phyloP scores from a whole-genome alignment of 2,888 invertebrate species.

The Ectemnius lituratus region DNA sequence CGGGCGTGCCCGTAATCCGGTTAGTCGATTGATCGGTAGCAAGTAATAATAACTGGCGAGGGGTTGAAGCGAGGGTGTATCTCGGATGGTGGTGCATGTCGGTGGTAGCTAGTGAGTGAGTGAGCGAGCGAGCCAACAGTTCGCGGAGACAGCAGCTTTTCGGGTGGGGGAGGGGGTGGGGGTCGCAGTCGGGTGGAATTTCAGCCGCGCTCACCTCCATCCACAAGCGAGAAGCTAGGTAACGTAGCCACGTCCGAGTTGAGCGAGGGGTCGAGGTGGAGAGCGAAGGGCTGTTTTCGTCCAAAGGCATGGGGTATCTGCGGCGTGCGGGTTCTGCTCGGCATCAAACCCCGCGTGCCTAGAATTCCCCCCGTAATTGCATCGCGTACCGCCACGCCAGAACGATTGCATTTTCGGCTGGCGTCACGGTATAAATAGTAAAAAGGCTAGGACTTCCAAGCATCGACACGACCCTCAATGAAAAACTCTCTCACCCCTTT shows the following conservation, averaged over 20 bases:
- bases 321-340: conserved; percentile 47
- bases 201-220: conserved; percentile 50
- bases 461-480: conserved; percentile 1
- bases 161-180: conserved; percentile 34
- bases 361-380: conserved; percentile 75
- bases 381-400: conserved; percentile 68
- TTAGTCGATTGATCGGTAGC: conserved; percentile 68
- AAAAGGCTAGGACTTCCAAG: conserved; percentile 46
- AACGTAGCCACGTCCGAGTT: conserved; percentile 16
- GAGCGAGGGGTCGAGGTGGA: conserved; percentile 27
- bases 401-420: conserved; percentile 69
- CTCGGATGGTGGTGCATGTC: conserved; percentile 25
- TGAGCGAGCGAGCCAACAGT: conserved; percentile 29
- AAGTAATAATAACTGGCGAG: conserved; percentile 59
- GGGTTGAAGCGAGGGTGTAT: background rate
- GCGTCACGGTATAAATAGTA: conserved; percentile 61
- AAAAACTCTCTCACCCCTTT: background rate
- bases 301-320: conserved; percentile 59
- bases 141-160: conserved; percentile 54
- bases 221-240: conserved; percentile 29
- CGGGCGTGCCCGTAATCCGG: conserved; percentile 65
- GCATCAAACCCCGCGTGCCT: conserved; percentile 73
- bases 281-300: conserved; percentile 64
- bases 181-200: conserved; percentile 65
- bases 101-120: conserved; percentile 26